Evolutionary conservation across 1,140 invertebrate species (phyloP), one percentile per base, ranked within the genome.

Genomic region (Calycopis cecrops): DNA sequence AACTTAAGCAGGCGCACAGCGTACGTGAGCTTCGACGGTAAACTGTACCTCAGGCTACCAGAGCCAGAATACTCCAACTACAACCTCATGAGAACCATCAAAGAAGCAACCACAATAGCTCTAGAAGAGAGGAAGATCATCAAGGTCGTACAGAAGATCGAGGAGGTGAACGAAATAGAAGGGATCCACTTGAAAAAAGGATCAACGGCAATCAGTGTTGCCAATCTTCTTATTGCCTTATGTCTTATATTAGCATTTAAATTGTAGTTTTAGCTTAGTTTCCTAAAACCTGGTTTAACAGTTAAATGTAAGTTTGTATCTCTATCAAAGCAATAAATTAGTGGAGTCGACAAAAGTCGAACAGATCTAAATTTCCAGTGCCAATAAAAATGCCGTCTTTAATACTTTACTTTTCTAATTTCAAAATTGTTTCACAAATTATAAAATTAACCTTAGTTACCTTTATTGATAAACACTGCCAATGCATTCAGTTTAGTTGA

Each of bases 31-130:
- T 62, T 73, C 12, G 74, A 85, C 53, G 73, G 71, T 9, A 69
- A 67, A n/a, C 60, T 88, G 0, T 62, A 76, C 1, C 69, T 88
- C 0, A 63, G 79, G 0, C 57, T 87, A 0, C 89, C 89, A 3
- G 62, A 74, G 8, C 63, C 79, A 3, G 62, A 79, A 9, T 85
- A 71, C 52, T 67, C 79, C 4, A 91, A 90, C 65, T 92, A 90
- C 74, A 89, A 90, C 0, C 69, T 93, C 6, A 89, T 93, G 88
- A 84, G 90, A 18, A 90, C 90, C 0, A 90, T 93, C 0, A 91
- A 92, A 57, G 90, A 91, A 60, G 90, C 90, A 3, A 88, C 91
- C 2, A 67, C 73, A 0, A 57, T 90, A 9, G 79, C 90, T 0
- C 49, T 91, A 42, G 89, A 91, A 68, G 90, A 92, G 66, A 87